A percentile compares a stretch with the other conserved stretches of the same genome.
phyloP scores from a whole-genome alignment of 1,140 invertebrate species.

The Megathymus violae region DNA sequence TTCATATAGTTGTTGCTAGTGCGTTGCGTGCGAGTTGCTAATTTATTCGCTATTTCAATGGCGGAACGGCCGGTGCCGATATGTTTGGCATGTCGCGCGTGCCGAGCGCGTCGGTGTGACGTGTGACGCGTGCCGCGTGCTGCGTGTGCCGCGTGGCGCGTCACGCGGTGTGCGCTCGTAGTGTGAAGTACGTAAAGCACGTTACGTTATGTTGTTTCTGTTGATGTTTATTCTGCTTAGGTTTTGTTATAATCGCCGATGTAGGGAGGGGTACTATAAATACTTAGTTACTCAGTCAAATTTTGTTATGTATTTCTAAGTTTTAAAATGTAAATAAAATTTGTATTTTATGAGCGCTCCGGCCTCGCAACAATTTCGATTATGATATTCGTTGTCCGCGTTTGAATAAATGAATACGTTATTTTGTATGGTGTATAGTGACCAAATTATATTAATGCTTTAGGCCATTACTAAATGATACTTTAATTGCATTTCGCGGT shows the following conservation, averaged over 20 bases:
- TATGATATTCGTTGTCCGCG: slow-evolving; percentile 1
- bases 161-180: no score
- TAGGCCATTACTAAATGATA: slow-evolving; percentile 9
- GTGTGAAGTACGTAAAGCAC: no score
- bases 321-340: slow-evolving; percentile 75
- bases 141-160: no score
- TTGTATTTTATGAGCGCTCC: slow-evolving; percentile 39
- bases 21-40: no score
- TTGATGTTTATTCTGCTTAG: slow-evolving; percentile 72
- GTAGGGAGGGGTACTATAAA: slow-evolving; percentile 64
- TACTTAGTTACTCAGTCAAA: slow-evolving; percentile 64
- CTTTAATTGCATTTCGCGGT: slow-evolving; percentile 21
- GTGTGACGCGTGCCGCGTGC: no score
- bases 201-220: slow-evolving; percentile 61
- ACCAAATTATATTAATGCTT: slow-evolving; percentile 19
- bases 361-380: slow-evolving; percentile 33
- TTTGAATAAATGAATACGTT: slow-evolving; percentile 12
- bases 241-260: slow-evolving; percentile 76
- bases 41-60: no score
- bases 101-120: no score
- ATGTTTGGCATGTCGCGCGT: no score
- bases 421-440: slow-evolving; percentile 16
- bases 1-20: no score
- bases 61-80: no score
- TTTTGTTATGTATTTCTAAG: slow-evolving; percentile 82